These are phyloP conservation scores for Platycheirus albimanus DNA, from an alignment of 2,888 invertebrate species.

Conservation along the genomic window DNA sequence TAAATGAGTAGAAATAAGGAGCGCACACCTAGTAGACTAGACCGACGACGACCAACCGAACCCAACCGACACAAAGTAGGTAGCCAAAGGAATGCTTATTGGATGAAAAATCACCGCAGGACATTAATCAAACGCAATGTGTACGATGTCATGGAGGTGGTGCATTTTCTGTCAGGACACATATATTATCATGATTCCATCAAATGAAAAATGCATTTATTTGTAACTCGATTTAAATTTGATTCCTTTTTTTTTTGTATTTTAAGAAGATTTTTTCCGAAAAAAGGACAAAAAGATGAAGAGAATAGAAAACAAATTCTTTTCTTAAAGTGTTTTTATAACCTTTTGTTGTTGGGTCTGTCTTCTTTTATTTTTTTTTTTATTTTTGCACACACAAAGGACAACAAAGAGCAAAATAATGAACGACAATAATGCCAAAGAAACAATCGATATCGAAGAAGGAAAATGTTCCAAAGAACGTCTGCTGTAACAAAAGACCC, in stretches of 20 bases:
- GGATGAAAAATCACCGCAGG: slow-evolving; percentile 66
- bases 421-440: slow-evolving; percentile 47
- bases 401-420: slow-evolving; percentile 33
- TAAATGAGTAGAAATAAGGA: slow-evolving; percentile 51
- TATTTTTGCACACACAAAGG: slow-evolving; percentile 35
- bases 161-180: slow-evolving; percentile 36
- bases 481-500: slow-evolving; percentile 39
- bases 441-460: slow-evolving; percentile 49
- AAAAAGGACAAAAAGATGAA: slow-evolving; percentile 24
- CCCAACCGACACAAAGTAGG: slow-evolving; percentile 10
- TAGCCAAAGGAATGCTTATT: slow-evolving; percentile 24
- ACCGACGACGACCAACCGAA: too few relatives aligned
- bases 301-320: slow-evolving; percentile 3
- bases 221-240: slow-evolving; percentile 65
- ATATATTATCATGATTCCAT: slow-evolving; percentile 24
- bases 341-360: slow-evolving; percentile 34
- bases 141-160: slow-evolving; percentile 53
- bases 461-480: slow-evolving; percentile 17
- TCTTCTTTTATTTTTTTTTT: slow-evolving; percentile 6
- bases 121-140: slow-evolving; percentile 73
- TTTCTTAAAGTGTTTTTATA: slow-evolving; percentile 48
- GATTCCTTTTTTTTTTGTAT: slow-evolving; percentile 40
- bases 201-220: slow-evolving; percentile 53
- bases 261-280: too few relatives aligned
- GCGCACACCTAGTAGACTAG: too few relatives aligned